These are phyloP conservation scores for Paratrypauchen microcephalus DNA, from an alignment of 2,797 vertebrate species.

Conservation along the genomic window DNA sequence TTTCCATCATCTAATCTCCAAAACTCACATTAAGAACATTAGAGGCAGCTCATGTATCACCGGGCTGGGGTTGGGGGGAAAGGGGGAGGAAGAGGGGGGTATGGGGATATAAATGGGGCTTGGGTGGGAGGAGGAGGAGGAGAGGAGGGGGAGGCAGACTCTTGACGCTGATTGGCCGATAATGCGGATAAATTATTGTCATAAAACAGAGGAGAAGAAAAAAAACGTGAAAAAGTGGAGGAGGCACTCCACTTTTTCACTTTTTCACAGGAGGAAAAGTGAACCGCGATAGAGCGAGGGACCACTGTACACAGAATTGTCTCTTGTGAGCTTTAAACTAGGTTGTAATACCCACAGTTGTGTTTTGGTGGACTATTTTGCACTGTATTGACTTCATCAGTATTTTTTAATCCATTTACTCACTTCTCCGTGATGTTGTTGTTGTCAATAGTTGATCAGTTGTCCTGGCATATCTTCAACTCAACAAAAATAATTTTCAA, in stretches of 20 bases:
- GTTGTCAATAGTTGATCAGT: background rate
- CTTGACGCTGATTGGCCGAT: slow-evolving; percentile 80
- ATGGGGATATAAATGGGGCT: slow-evolving; percentile 13
- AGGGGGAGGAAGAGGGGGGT: slow-evolving; percentile 9
- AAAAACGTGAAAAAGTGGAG: too few species aligned
- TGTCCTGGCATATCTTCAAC: background rate
- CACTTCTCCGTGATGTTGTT: too few species aligned
- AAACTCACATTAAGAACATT: slow-evolving; percentile 69
- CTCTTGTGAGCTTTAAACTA: too few species aligned
- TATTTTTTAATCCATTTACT: too few species aligned
- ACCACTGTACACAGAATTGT: too few species aligned
- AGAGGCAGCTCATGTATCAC: slow-evolving; percentile 72
- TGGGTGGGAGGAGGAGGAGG: slow-evolving; percentile 8
- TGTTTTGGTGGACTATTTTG: too few species aligned
- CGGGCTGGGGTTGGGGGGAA: slow-evolving; percentile 8
- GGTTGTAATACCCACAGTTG: too few species aligned
- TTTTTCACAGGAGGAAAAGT: too few species aligned
- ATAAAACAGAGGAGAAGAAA: slow-evolving; percentile 40
- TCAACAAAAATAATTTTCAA: background rate
- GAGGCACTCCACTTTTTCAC: too few species aligned
- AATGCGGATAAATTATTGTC: slow-evolving; percentile 82
- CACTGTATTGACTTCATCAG: too few species aligned
- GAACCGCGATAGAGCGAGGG: too few species aligned
- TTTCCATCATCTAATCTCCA: slow-evolving; percentile 62
- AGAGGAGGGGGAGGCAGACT: slow-evolving; percentile 23